Base-by-base conservation (phyloP, 2,113 vertebrate species). In the Columba janthina region DNA sequence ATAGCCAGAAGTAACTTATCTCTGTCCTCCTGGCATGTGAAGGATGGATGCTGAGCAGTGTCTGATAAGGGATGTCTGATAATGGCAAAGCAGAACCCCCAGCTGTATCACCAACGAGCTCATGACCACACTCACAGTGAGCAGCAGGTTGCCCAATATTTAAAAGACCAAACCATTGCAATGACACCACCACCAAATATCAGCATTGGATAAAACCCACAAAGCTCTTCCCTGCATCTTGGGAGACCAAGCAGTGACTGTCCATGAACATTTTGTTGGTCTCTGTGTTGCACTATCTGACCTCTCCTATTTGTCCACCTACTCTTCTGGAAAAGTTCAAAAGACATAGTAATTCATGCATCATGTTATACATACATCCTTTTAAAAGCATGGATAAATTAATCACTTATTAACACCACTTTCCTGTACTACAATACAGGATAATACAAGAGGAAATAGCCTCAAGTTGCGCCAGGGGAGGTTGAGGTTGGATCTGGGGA, bases 201-300 rank as follows among this genome's bases (percentile, higher is more conserved):
- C 20, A 21, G 34, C 15, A 22, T 5, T 1, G 1, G 36, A 38
- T 8, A 31, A 51, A 57, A 20, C 2, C 0, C 42, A 83, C 15
- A 21, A 19, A 82, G 36, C 28, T 51, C 25, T 40, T 31, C 36
- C 38, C 66, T 56, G 62, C 6, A 48, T 4, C 48, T 60, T 11
- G 5, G 22, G 48, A 64, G 14, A n/a, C 6, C 31, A 6, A 50
- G 74, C 42, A 51, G n/a, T 3, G n/a, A 29, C 3, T 12, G 50
- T 3, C 29, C 31, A 8, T 0, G 3, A 19, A 40, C 32, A 15
- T 31, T 64, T 19, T 16, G n/a, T 76, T 32, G n/a, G 48, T 8
- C 31, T 61, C 10, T 0, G 0, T 26, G 5, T 76, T 4, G 40
- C 21, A 69, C 11, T 16, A 42, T 29, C 11, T 51, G 20, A 48